Evolutionary conservation across 2,113 vertebrate species (phyloP).

Genomic region (Cacatua alba): DNA sequence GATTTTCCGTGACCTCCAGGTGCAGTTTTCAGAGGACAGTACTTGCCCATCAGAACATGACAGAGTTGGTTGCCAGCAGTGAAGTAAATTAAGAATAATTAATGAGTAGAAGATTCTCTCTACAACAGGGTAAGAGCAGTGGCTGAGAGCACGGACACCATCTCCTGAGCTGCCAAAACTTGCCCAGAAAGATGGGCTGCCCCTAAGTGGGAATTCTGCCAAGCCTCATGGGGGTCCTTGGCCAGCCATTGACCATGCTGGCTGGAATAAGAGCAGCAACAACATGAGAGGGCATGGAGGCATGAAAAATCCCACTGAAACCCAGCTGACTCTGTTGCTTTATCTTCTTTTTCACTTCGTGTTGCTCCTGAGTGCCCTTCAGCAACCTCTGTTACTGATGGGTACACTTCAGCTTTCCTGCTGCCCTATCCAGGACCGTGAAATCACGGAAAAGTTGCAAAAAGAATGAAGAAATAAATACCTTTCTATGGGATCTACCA

Average conservation of each 20-base stretch:
- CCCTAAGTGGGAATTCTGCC: neutral
- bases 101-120: neutral
- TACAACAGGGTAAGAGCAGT: neutral
- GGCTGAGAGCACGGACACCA: neutral
- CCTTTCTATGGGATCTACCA: conserved; percentile 8
- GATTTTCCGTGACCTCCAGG: neutral
- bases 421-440: neutral
- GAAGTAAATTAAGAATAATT: neutral
- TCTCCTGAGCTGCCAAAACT: neutral
- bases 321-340: neutral
- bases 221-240: neutral
- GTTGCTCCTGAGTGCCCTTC: neutral
- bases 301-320: neutral
- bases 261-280: neutral
- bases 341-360: neutral
- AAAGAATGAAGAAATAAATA: conserved; percentile 3
- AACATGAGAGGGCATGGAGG: neutral
- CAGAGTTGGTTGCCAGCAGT: neutral
- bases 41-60: neutral
- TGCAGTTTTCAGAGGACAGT: neutral
- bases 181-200: neutral
- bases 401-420: neutral
- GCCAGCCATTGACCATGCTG: fast-evolving
- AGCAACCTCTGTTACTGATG: neutral
- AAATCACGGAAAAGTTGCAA: conserved; percentile 15